phyloP scores from a whole-genome alignment of 2,797 vertebrate genomes.

The Danio tinwini region DNA sequence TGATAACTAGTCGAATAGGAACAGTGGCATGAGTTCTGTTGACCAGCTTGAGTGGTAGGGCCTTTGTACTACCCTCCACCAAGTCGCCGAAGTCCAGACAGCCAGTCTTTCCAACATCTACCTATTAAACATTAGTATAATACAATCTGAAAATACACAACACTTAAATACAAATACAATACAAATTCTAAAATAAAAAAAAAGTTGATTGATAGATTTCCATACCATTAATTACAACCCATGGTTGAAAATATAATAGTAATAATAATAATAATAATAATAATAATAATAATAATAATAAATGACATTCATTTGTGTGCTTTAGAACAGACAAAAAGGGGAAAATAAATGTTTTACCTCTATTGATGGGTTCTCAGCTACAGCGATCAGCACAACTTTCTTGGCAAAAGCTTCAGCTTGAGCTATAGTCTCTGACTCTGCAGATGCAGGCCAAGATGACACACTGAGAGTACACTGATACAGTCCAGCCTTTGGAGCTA shows the following conservation, averaged over 20 bases:
- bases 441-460: constrained; percentile 92
- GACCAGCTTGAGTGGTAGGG: constrained; percentile 87
- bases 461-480: constrained; percentile 90
- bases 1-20: constrained; percentile 91
- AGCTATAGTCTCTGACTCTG: constrained; percentile 81
- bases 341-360: constrained; percentile 77
- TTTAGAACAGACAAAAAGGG: too few species aligned
- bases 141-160: neutral
- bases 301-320: too few species aligned
- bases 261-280: too few species aligned
- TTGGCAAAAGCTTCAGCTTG: constrained; percentile 87
- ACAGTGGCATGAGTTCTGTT: constrained; percentile 90
- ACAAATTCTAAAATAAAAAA: too few species aligned
- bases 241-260: too few species aligned
- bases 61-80: constrained; percentile 82
- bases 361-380: constrained; percentile 88
- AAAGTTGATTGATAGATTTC: too few species aligned
- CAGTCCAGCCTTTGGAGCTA: constrained; percentile 86
- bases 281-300: too few species aligned
- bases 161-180: too few species aligned
- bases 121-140: constrained; percentile 69
- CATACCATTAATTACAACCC: too few species aligned
- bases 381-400: constrained; percentile 86
- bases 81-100: constrained; percentile 93
- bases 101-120: constrained; percentile 81